Evolutionary conservation across 2,888 invertebrate species (phyloP).

Genomic region (Caenorhabditis sp.): DNA sequence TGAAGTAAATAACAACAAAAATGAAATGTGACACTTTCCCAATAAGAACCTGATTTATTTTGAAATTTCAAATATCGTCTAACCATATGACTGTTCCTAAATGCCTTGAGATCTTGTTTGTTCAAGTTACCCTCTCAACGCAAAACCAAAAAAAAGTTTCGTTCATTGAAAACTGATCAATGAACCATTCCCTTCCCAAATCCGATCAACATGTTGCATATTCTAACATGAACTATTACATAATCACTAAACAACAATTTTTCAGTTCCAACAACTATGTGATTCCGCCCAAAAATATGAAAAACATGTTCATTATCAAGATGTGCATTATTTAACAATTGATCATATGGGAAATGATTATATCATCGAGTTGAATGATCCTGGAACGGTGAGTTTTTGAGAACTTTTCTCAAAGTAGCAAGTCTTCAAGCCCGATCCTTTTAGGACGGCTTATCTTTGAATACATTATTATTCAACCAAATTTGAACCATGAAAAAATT

Average conservation of each 20-base stretch:
- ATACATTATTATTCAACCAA: background rate
- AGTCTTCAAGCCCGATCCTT: no score
- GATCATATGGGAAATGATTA: slow-evolving; percentile 29
- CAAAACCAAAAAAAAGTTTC: no score
- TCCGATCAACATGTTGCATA: slow-evolving; percentile 17
- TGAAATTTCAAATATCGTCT: background rate
- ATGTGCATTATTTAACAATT: slow-evolving; percentile 46
- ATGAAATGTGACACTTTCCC: no score
- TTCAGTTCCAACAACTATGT: slow-evolving; percentile 52
- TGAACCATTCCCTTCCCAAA: slow-evolving; percentile 21
- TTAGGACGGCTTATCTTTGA: no score
- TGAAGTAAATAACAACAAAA: no score
- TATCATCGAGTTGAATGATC: slow-evolving; percentile 46
- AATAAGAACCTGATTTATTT: background rate
- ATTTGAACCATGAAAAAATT: background rate
- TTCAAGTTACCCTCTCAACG: no score
- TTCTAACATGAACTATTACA: background rate
- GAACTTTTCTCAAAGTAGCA: no score
- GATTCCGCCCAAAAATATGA: slow-evolving; percentile 45
- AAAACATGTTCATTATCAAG: slow-evolving; percentile 47
- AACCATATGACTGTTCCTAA: no score
- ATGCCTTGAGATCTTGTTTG: no score
- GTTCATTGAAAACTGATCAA: slow-evolving; percentile 1
- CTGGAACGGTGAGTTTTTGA: slow-evolving; percentile 42
- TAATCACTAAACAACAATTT: background rate